A percentile compares a stretch with the other conserved stretches of the same genome.
These are phyloP conservation scores for Nycticorax nycticorax DNA, from an alignment of 2,113 vertebrate species.

Conservation along the genomic window DNA sequence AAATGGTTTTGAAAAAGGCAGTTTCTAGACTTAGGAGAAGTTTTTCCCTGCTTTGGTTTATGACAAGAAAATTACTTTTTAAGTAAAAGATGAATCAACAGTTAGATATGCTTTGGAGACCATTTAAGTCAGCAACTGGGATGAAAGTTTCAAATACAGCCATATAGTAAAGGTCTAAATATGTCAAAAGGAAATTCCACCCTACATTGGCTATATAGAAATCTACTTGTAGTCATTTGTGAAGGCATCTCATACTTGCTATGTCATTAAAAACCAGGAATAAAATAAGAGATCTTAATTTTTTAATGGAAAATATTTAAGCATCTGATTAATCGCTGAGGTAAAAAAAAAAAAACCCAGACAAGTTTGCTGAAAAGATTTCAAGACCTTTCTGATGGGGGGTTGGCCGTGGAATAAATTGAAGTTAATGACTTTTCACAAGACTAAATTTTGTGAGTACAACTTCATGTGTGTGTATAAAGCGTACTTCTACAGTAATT, in stretches of 20 bases:
- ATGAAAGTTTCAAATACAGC: not conserved
- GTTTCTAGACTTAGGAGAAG: not conserved
- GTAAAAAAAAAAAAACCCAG: not conserved
- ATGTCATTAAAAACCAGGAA: not conserved
- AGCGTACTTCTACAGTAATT: not conserved
- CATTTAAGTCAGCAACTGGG: not conserved
- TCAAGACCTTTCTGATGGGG: fast-evolving
- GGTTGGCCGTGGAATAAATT: not conserved
- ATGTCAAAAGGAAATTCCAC: not conserved
- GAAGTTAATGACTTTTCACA: not conserved
- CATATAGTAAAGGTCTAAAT: not conserved
- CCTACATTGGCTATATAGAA: not conserved
- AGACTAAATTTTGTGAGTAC: not conserved
- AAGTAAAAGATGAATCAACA: not conserved
- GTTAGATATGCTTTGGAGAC: not conserved
- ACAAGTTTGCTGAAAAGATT: not conserved
- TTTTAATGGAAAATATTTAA: not conserved
- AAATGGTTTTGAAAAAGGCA: not conserved
- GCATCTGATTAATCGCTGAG: not conserved
- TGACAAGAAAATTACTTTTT: not conserved
- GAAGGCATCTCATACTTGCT: not conserved
- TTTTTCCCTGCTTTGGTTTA: not conserved
- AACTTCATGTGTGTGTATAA: not conserved
- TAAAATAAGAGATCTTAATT: not conserved
- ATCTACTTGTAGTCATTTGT: not conserved